phyloP scores from a whole-genome alignment of 2,797 vertebrate genomes.

The Jordanella pulchra region DNA sequence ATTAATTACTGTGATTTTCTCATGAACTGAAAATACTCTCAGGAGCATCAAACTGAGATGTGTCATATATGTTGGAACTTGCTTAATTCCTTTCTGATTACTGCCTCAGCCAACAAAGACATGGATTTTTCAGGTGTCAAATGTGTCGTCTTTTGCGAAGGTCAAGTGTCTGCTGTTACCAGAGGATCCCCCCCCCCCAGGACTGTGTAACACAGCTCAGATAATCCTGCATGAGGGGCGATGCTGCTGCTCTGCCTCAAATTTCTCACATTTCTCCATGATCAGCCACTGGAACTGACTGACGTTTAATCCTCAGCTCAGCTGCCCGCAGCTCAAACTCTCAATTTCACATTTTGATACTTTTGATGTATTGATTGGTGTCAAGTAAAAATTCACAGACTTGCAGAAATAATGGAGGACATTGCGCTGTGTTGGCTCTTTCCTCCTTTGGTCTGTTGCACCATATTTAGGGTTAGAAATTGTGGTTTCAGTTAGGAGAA shows the following conservation, averaged over 20 bases:
- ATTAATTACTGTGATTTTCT: constrained; percentile 44
- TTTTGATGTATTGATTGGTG: constrained; percentile 58
- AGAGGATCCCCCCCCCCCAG: constrained; percentile 29
- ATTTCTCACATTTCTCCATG: constrained; percentile 42
- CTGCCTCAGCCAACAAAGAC: constrained; percentile 22
- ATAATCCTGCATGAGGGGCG: constrained; percentile 55
- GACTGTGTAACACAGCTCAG: constrained; percentile 42
- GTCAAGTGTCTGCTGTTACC: constrained; percentile 57
- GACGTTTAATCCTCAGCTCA: constrained; percentile 55
- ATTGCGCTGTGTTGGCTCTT: constrained; percentile 14
- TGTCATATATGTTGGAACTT: constrained; percentile 1
- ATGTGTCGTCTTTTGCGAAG: constrained; percentile 30
- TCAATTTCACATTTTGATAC: constrained; percentile 49
- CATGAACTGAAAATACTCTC: constrained; percentile 10
- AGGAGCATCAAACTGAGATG: constrained; percentile 26
- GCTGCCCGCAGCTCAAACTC: constrained; percentile 39
- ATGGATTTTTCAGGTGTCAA: constrained; percentile 45
- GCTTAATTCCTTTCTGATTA: constrained; percentile 32
- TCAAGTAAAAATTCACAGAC: constrained; percentile 35
- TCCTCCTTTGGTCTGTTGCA: background rate
- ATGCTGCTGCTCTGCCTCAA: constrained; percentile 31
- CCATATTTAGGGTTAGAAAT: constrained; percentile 22
- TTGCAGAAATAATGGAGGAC: constrained; percentile 40
- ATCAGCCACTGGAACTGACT: constrained; percentile 39
- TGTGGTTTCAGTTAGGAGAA: background rate